These are phyloP conservation scores for Tapirus terrestris DNA, from an alignment of 2,113 vertebrate species.

Conservation along the genomic window DNA sequence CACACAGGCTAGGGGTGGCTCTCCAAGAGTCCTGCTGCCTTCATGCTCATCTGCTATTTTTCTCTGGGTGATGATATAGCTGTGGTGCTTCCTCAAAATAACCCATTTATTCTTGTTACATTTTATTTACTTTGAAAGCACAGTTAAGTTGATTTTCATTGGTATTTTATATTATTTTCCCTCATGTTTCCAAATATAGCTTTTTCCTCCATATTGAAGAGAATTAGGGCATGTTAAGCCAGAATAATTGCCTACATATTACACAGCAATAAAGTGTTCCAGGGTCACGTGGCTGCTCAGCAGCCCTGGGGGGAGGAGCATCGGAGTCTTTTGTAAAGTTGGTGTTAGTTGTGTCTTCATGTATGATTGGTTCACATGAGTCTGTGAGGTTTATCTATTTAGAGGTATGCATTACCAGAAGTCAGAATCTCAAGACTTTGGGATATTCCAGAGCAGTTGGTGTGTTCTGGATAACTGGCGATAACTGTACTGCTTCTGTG, in stretches of 20 bases:
- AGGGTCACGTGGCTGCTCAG: fast-evolving
- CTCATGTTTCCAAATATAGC: not conserved
- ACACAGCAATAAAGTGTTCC: fast-evolving
- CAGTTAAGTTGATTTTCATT: not conserved
- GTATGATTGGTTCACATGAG: too few relatives aligned
- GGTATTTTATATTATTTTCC: not conserved
- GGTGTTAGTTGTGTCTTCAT: not conserved
- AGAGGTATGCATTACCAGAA: fast-evolving
- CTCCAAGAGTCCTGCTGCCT: not conserved
- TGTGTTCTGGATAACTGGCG: not conserved
- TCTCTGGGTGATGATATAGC: not conserved
- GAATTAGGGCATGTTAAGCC: fast-evolving
- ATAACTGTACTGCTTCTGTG: not conserved
- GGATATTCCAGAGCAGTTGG: not conserved
- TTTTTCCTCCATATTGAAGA: not conserved
- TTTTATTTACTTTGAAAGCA: not conserved
- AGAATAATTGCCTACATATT: not conserved
- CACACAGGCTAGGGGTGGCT: fast-evolving
- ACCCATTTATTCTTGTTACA: not conserved
- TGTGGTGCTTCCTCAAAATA: too few relatives aligned
- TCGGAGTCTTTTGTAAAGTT: too few relatives aligned
- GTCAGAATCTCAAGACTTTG: not conserved
- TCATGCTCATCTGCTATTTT: not conserved
- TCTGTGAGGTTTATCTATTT: not conserved
- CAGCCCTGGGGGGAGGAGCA: not conserved